Evolutionary conservation across 2,797 vertebrate genomes (phyloP).

Genomic region (Psittacula echo): DNA sequence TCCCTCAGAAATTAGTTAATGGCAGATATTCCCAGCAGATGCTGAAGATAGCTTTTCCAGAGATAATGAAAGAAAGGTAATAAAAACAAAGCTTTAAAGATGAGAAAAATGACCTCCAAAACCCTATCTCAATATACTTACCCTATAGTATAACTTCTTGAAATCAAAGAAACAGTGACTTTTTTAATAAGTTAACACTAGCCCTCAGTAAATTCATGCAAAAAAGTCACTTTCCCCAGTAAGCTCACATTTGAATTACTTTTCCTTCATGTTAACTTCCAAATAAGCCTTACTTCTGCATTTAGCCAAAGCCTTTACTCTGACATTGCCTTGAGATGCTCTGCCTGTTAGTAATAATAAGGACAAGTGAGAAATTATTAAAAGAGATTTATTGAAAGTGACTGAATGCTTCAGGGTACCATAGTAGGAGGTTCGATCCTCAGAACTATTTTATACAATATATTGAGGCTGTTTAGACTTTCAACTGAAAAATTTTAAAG

Average conservation of each 20-base stretch:
- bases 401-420: constrained; percentile 56
- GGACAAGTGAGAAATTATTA: constrained; percentile 67
- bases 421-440: constrained; percentile 45
- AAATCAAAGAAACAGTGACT: background rate
- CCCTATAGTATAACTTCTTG: background rate
- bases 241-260: constrained; percentile 17
- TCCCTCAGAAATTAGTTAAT: background rate
- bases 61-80: background rate
- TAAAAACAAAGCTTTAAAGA: constrained; percentile 11
- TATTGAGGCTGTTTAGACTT: constrained; percentile 60
- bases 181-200: background rate
- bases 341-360: constrained; percentile 66
- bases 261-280: constrained; percentile 38
- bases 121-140: background rate
- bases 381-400: constrained; percentile 67
- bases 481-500: background rate
- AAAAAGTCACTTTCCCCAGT: background rate
- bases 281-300: constrained; percentile 1
- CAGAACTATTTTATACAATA: constrained; percentile 49
- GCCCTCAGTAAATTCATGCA: background rate
- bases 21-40: background rate
- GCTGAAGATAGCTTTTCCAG: background rate
- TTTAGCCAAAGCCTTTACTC: constrained; percentile 19
- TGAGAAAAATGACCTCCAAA: background rate
- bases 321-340: constrained; percentile 63